phyloP scores from a whole-genome alignment of 1,140 invertebrate genomes.

The Melitaea cinxia region DNA sequence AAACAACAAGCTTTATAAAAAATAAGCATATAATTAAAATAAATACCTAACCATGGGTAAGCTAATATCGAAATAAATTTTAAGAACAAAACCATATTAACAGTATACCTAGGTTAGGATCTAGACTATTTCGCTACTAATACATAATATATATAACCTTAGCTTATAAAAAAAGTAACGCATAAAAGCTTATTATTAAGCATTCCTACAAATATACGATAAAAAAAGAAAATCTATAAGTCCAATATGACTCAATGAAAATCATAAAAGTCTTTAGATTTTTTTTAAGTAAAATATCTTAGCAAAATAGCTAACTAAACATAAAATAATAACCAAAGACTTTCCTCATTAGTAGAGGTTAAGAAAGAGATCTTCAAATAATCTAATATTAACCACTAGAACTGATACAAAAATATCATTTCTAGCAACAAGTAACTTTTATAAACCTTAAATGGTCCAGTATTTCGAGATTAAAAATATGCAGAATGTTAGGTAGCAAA shows the following conservation, averaged over 20 bases:
- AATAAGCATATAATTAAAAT: slow-evolving; percentile 42
- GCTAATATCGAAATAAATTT: slow-evolving; percentile 26
- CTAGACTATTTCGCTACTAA: slow-evolving; percentile 22
- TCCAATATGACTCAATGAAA: slow-evolving; percentile 27
- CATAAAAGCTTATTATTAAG: slow-evolving; percentile 31
- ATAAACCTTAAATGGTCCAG: slow-evolving; percentile 23
- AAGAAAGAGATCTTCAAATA: slow-evolving; percentile 44
- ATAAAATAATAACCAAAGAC: slow-evolving; percentile 36
- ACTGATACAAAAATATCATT: slow-evolving; percentile 30
- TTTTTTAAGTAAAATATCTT: slow-evolving; percentile 30
- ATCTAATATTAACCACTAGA: slow-evolving; percentile 29
- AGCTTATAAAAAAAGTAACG: slow-evolving; percentile 25
- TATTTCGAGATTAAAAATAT: neutral
- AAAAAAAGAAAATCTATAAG: slow-evolving; percentile 15
- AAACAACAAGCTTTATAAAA: slow-evolving; percentile 46
- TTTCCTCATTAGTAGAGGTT: slow-evolving; percentile 27
- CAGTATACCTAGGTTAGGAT: slow-evolving; percentile 22
- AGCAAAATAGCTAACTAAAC: slow-evolving; percentile 31
- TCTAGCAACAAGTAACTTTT: slow-evolving; percentile 9
- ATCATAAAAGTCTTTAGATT: too few species aligned
- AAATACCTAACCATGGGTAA: slow-evolving; percentile 33
- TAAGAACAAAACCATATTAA: slow-evolving; percentile 17
- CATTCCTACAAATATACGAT: slow-evolving; percentile 17
- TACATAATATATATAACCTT: slow-evolving; percentile 27
- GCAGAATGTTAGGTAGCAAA: slow-evolving; percentile 20